A percentile compares a stretch with the other conserved stretches of the same genome.
Evolutionary conservation across 2,888 invertebrate species (phyloP).

Genomic region (Nesidiocoris tenuis): DNA sequence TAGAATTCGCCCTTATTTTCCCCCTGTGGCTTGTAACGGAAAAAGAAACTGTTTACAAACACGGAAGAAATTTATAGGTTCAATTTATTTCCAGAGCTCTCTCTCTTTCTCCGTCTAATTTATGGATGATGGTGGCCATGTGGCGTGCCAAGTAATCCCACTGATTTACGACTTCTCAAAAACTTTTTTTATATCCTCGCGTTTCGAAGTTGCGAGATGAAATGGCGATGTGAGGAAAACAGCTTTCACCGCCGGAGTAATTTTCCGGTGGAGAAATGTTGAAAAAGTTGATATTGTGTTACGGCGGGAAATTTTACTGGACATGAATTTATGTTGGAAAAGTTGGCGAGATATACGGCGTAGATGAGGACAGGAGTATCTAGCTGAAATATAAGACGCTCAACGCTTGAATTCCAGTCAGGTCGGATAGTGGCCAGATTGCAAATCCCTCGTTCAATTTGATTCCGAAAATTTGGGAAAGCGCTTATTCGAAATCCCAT

Average conservation of each 20-base stretch:
- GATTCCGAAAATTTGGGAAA: no score
- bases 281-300: neutral
- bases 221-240: neutral
- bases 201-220: neutral
- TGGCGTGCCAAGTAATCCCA: conserved; percentile 37
- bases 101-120: conserved; percentile 41
- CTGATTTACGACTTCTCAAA: conserved; percentile 40
- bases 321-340: no score
- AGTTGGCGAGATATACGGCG: neutral
- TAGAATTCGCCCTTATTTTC: neutral
- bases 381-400: no score
- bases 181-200: conserved; percentile 27
- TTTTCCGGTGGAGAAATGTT: neutral
- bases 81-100: conserved; percentile 42
- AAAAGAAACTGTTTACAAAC: conserved; percentile 46
- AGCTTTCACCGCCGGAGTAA: neutral
- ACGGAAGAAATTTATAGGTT: conserved; percentile 42
- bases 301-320: neutral
- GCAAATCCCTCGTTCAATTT: no score
- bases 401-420: no score
- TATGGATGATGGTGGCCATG: conserved; percentile 39
- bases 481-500: no score
- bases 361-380: no score
- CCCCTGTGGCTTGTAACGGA: conserved; percentile 4
- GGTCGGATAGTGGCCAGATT: no score